Conservation (phyloP, 2,888 invertebrate species). For the Prosopocoilus inquinatus region DNA sequence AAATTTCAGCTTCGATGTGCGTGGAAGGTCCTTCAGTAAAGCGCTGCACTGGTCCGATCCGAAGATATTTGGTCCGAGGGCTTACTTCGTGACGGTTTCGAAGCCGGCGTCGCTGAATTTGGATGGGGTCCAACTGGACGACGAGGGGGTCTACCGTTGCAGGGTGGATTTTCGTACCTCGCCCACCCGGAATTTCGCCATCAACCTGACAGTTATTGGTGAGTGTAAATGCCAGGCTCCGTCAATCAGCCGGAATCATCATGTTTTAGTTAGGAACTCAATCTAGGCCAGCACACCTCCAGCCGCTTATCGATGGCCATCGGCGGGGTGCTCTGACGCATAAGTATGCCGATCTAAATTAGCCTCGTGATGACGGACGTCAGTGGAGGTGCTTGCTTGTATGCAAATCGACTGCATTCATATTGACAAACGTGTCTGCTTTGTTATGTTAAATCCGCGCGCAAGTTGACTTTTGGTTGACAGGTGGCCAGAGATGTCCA, state of each 20-base stretch:
- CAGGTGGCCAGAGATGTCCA: too few species aligned
- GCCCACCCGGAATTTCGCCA: conserved; percentile 84
- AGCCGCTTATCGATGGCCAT: too few species aligned
- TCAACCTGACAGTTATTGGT: conserved; percentile 89
- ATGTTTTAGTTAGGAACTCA: conserved; percentile 10
- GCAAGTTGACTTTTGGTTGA: too few species aligned
- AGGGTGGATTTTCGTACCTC: conserved; percentile 88
- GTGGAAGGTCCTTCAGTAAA: conserved; percentile 77
- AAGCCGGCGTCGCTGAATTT: conserved; percentile 79
- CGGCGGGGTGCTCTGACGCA: too few species aligned
- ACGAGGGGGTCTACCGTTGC: conserved; percentile 85
- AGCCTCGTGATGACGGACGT: too few species aligned
- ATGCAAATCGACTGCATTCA: too few species aligned
- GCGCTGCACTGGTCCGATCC: conserved; percentile 83
- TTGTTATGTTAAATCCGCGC: too few species aligned
- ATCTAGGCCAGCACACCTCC: too few species aligned
- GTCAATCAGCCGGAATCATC: conserved; percentile 10
- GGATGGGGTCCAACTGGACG: conserved; percentile 80
- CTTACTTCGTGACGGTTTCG: conserved; percentile 79
- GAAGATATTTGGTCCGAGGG: conserved; percentile 78
- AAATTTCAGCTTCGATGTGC: conserved; percentile 78
- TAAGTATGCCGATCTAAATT: too few species aligned
- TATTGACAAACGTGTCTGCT: too few species aligned
- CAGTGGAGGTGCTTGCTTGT: too few species aligned
- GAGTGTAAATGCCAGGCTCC: conserved; percentile 48